These are phyloP conservation scores for Myioborus melanocephalus DNA, from an alignment of 2,797 vertebrate genomes.

Conservation along the genomic window DNA sequence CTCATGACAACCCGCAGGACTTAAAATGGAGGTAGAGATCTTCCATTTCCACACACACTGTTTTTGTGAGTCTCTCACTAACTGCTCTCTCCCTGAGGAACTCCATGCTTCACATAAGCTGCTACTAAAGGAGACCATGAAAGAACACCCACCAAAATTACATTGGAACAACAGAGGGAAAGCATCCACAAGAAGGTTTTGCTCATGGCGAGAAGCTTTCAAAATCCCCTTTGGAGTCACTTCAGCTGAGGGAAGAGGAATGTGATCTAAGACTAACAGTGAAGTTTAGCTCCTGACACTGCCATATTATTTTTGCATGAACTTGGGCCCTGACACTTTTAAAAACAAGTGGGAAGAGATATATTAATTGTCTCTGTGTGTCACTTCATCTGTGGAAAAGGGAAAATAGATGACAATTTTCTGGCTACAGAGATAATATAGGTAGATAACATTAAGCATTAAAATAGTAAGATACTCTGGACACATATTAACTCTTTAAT, in stretches of 20 bases:
- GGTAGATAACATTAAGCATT: neutral
- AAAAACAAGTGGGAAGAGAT: neutral
- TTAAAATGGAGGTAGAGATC: neutral
- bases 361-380: neutral
- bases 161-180: neutral
- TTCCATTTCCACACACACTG: neutral
- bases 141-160: neutral
- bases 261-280: neutral
- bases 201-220: neutral
- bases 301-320: neutral
- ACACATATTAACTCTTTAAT: neutral
- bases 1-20: neutral
- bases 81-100: neutral
- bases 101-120: neutral
- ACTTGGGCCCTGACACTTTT: neutral
- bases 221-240: neutral
- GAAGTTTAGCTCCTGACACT: neutral
- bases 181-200: neutral
- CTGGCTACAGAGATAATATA: neutral
- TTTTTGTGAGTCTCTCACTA: neutral
- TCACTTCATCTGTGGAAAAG: neutral
- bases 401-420: neutral
- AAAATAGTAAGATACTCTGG: neutral
- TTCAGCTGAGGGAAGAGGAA: neutral
- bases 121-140: neutral